Evolutionary conservation across 2,888 invertebrate genomes (phyloP).

Genomic region (Apeira syringaria): DNA sequence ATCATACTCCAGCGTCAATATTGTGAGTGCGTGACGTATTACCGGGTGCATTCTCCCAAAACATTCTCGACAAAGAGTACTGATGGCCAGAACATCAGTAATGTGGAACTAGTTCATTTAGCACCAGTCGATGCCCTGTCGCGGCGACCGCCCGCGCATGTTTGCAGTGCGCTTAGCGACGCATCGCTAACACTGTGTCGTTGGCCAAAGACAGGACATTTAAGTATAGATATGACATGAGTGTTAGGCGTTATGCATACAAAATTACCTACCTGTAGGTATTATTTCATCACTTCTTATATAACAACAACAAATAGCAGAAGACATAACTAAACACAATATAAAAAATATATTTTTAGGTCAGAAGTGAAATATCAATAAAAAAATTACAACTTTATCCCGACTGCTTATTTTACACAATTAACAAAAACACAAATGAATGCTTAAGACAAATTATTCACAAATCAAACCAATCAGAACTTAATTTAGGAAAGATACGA

Average conservation of each 20-base stretch:
- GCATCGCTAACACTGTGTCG: conserved; percentile 66
- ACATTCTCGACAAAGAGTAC: conserved; percentile 18
- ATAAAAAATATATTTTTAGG: too few relatives aligned
- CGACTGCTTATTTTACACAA: too few relatives aligned
- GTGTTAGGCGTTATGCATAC: neutral
- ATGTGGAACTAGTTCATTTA: conserved; percentile 74
- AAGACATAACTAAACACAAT: too few relatives aligned
- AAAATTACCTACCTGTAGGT: too few relatives aligned
- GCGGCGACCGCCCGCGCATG: conserved; percentile 70
- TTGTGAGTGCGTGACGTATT: conserved; percentile 2
- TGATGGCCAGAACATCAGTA: conserved; percentile 26
- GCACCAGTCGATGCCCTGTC: conserved; percentile 71
- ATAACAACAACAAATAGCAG: too few relatives aligned
- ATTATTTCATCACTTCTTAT: too few relatives aligned
- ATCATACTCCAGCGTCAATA: neutral
- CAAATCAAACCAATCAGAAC: too few relatives aligned
- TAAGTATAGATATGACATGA: conserved; percentile 23
- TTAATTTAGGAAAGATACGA: too few relatives aligned
- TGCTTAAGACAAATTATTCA: too few relatives aligned
- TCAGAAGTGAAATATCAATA: too few relatives aligned
- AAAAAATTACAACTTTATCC: too few relatives aligned
- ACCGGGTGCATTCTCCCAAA: conserved; percentile 7
- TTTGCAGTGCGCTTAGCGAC: conserved; percentile 73
- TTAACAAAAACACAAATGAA: too few relatives aligned
- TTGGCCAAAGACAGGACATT: conserved; percentile 39